A percentile compares a stretch with the other conserved stretches of the same genome.
These are phyloP conservation scores for Chrysomela aeneicollis DNA, from an alignment of 2,888 invertebrate species.

Conservation along the genomic window DNA sequence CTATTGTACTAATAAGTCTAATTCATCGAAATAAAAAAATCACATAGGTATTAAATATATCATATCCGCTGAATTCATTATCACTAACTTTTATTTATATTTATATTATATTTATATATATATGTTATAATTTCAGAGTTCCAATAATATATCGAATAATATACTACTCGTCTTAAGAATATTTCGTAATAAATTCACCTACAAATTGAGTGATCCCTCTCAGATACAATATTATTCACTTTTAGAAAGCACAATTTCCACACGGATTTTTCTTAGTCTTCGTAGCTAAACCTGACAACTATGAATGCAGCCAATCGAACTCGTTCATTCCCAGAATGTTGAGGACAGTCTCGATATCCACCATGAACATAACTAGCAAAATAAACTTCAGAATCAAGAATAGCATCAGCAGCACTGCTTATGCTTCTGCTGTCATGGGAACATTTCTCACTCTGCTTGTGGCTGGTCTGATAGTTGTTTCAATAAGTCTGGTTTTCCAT, in stretches of 20 bases:
- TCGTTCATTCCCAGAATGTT: conserved; percentile 50
- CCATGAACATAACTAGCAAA: conserved; percentile 51
- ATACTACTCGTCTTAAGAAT: too few species aligned
- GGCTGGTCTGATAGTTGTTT: conserved; percentile 63
- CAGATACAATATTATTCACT: conserved; percentile 46
- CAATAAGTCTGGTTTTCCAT: conserved; percentile 55
- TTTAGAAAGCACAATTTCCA: conserved; percentile 72
- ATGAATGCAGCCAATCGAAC: conserved; percentile 62
- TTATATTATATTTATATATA: too few species aligned
- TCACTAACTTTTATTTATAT: too few species aligned
- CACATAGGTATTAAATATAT: too few species aligned
- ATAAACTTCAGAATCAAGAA: conserved; percentile 64
- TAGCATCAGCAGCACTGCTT: conserved; percentile 69
- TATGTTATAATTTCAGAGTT: too few species aligned
- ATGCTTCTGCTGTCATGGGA: conserved; percentile 66
- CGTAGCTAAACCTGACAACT: conserved; percentile 74
- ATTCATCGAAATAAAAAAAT: too few species aligned
- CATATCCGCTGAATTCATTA: too few species aligned
- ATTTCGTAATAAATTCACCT: too few species aligned
- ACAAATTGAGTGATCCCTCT: too few species aligned
- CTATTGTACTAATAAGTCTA: too few species aligned
- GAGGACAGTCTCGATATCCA: conserved; percentile 10
- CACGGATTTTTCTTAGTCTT: conserved; percentile 81
- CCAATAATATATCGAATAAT: too few species aligned
- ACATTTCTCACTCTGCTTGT: conserved; percentile 65